Base-by-base conservation (phyloP, 2,888 invertebrate genomes). In the Andrena minutula region DNA sequence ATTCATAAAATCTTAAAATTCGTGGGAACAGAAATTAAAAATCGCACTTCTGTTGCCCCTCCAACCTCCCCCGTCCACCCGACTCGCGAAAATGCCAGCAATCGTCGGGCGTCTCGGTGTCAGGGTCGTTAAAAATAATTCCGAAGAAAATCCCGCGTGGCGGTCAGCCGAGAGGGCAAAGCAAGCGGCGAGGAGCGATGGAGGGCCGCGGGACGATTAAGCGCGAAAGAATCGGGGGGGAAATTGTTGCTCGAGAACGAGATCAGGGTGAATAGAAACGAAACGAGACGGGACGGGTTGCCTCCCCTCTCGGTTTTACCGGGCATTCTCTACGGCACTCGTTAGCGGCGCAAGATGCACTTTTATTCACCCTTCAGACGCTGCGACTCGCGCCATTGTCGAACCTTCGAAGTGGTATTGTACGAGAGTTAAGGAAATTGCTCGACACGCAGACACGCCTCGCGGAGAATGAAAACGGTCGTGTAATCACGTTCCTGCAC, bases 221-320 rank as follows among this genome's bases (percentile, higher is more conserved):
- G 41, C 71, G 75, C 3, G 81, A 60, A 72, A 81, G 72, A 81
- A 72, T 80, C 68, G 74, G 56, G 60, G 70, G 72, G 41, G 65
- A 82, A 80, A 82, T 80, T 75, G 71, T 80, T 75, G 70, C 71
- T 65, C 70, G 80, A 61, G 70, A 66, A 75, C 56, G 71, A 75
- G 76, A 82, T 83, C 82, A 35, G 60, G 66, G 41, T 82, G 77
- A 83, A 83, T 83, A 73, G 73, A 68, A 74, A 56, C 66, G 82
- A 77, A 74, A 82, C 76, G 77, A 82, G 77, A 75, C 71, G 51
- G 49, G 51, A 56, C 35, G 64, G 26, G 64, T n/a, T n/a, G 69
- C 53, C 20, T 47, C 32, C 35, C 79, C 81, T 26, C 32, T n/a
- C 23, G 23, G 30, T 73, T 79, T 74, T 41, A 51, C 4, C 41